These are phyloP conservation scores for Eulemur mongoz DNA, from an alignment of 2,797 vertebrate species.

Conservation along the genomic window DNA sequence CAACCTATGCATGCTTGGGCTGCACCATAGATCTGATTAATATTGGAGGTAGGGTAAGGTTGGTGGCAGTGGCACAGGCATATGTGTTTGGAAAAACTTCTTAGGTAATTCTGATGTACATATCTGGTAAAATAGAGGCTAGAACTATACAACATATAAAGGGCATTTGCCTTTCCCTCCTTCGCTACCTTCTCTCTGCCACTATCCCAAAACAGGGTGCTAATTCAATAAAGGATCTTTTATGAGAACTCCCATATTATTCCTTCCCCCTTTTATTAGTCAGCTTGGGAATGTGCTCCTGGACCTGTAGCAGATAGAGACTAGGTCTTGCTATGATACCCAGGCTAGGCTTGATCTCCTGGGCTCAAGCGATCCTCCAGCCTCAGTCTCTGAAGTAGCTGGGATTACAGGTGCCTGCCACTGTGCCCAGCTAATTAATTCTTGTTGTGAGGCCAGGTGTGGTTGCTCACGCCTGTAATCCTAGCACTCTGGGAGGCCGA, in stretches of 20 bases:
- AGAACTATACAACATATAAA: conserved; percentile 28
- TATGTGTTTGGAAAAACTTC: not conserved
- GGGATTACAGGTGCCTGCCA: too few species aligned
- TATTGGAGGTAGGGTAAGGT: not conserved
- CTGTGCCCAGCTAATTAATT: not conserved
- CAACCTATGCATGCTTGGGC: not conserved
- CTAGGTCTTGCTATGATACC: not conserved
- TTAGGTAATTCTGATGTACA: not conserved
- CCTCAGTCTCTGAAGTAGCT: too few species aligned
- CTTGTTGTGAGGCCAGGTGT: not conserved
- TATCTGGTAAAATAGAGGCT: conserved; percentile 6
- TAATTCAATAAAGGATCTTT: conserved; percentile 40
- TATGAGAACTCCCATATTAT: not conserved
- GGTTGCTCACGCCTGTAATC: too few species aligned
- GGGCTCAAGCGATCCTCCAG: too few species aligned
- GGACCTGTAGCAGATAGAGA: not conserved
- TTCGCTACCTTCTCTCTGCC: not conserved
- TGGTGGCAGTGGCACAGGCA: not conserved
- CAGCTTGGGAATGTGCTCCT: conserved; percentile 13
- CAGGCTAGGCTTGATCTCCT: not conserved
- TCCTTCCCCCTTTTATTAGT: not conserved
- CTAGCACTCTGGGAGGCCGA: too few species aligned
- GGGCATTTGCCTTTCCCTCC: not conserved
- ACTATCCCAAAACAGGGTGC: not conserved
- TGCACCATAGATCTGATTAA: not conserved